phyloP scores from a whole-genome alignment of 1,140 invertebrate genomes.

The Drosophila mayri region DNA sequence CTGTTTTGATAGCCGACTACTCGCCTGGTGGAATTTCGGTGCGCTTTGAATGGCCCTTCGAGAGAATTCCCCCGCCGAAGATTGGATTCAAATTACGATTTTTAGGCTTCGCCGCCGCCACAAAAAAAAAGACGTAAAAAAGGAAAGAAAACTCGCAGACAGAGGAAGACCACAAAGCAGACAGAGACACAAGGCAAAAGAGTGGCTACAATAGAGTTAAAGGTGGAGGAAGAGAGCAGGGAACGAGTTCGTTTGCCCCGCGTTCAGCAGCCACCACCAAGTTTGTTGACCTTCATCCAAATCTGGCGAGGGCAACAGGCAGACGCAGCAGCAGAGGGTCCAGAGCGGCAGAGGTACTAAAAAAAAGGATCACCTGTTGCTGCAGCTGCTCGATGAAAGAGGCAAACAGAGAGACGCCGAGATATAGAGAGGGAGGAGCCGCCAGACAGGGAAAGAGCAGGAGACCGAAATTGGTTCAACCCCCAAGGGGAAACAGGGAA shows the following conservation, averaged over 20 bases:
- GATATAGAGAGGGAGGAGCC: neutral
- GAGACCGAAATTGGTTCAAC: neutral
- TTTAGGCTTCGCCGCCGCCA: constrained; percentile 65
- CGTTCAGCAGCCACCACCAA: constrained; percentile 60
- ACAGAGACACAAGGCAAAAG: neutral
- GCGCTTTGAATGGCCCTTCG: constrained; percentile 24
- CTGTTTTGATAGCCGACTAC: constrained; percentile 76
- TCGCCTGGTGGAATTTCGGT: constrained; percentile 34
- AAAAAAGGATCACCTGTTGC: constrained; percentile 77
- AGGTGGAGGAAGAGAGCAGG: constrained; percentile 11
- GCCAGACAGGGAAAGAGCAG: neutral
- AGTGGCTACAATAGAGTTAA: constrained; percentile 7
- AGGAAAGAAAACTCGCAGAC: constrained; percentile 37
- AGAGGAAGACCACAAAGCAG: constrained; percentile 11
- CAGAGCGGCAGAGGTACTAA: neutral
- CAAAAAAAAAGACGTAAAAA: constrained; percentile 24
- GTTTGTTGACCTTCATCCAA: constrained; percentile 80
- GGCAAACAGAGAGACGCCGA: neutral
- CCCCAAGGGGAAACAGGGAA: neutral
- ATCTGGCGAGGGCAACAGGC: constrained; percentile 37
- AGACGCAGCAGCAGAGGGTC: constrained; percentile 24
- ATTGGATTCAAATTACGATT: constrained; percentile 82
- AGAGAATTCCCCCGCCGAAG: constrained; percentile 66
- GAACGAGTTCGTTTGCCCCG: constrained; percentile 67
- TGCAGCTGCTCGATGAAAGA: constrained; percentile 58